Evolutionary conservation across 2,888 invertebrate genomes (phyloP), one percentile per base, ranked within the genome.

Genomic region (Caenorhabditis plicata): DNA sequence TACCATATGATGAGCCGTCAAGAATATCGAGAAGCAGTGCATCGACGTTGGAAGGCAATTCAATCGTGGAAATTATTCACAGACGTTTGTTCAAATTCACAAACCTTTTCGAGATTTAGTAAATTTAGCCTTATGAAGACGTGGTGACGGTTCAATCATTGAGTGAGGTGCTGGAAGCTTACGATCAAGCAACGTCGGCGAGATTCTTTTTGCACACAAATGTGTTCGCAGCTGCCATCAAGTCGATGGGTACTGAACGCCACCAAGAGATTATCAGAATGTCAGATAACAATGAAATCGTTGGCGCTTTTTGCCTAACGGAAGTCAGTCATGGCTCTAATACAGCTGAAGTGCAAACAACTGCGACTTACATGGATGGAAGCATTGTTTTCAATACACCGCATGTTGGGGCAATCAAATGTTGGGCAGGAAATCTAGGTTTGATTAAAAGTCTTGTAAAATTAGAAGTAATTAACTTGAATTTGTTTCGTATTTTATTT

Each of bases 291-390:
- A 76, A 57, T 33, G 53, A 60, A 84, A 85, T 88, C 48, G 83
- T 88, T 62, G 89, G 91, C 3, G 90, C 90, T 73, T 92, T 90
- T 82, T 90, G 90, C 0, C 81, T 93, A 38, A 93, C 93, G 0
- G 93, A 94, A 83, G 87, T 93, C 8, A 87, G 89, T 0, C 93
- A 94, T 81, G 93, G 93, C 0, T 91, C 90, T 23, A 93, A 93
- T 81, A 90, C 90, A 0, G 63, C 65, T 3, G 63, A 68, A 26
- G 42, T 65, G 20, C 63, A 65, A 45, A 69, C 69, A 2, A 61
- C 57, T 1, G 69, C 60, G 3, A 64, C 66, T 13, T 69, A 56
- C 32, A 58, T 62, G 15, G 46, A 54, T 8, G 85, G 85, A 52
- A 88, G 86, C 8, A 86, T 91, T 84, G 82, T 91, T 77, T 85